Evolutionary conservation across 1,140 invertebrate genomes (phyloP), one percentile per base, ranked within the genome.

Genomic region (Hyles euphorbiae): DNA sequence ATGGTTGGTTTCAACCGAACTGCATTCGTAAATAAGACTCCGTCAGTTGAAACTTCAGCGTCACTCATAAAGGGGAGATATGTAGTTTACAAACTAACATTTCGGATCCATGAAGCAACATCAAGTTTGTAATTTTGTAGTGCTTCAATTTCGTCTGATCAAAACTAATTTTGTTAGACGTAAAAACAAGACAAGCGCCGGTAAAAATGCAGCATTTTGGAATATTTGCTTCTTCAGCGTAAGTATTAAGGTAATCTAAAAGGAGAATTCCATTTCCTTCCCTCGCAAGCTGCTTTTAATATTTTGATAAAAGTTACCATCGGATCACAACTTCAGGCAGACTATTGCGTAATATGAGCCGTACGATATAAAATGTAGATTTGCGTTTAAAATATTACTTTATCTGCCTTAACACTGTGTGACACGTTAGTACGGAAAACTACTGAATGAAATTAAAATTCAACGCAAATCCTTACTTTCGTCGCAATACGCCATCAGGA

Each of bases 81-180:
- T n/a, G n/a, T n/a, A 54, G 53, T 54, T 45, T 45, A 22, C 11
- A 54, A 45, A 54, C n/a, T 54, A 54, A 54, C 40, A 36, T 54
- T 54, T 45, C 36, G 40, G 10, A 45, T 54, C 32, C 53, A 54
- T 54, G 40, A 44, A 54, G 36, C 40, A 6, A 22, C 40, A 51
- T 44, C 36, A 53, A 54, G 53, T 54, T 54, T 12, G 5, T 40
- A 40, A 40, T 40, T 40, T 40, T 40, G 36, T 40, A 40, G 40
- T 32, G 34, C 40, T 32, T 34, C 40, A 54, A 54, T 44, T 54
- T 44, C 43, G 53, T 54, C 40, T 34, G 40, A 34, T 48, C n/a
- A 34, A 43, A 54, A 54, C 52, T 48, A 61, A 59, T 49, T 56
- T 36, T 53, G 36, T 50, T 50, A 49, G 46, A n/a, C 49, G 45